A percentile compares a stretch with the other conserved stretches of the same genome.
Evolutionary conservation across 2,113 vertebrate species (phyloP).

Genomic region (Cichladusa arquata): DNA sequence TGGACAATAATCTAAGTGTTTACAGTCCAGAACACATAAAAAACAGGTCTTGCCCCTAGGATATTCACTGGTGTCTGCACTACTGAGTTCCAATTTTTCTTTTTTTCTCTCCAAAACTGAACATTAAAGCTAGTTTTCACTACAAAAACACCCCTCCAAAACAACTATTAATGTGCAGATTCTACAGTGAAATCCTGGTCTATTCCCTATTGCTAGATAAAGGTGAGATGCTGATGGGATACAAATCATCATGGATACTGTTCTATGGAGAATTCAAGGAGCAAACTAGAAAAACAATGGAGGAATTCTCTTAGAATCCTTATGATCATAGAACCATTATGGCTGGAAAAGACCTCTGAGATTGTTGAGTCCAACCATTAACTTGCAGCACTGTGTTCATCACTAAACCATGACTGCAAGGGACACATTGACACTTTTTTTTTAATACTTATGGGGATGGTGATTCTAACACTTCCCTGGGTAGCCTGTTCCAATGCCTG

Average conservation of each 20-base stretch:
- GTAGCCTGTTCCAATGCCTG: background rate
- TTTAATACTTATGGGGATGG: background rate
- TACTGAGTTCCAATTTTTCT: background rate
- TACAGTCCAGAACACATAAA: background rate
- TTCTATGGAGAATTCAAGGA: background rate
- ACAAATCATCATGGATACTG: background rate
- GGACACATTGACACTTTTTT: background rate
- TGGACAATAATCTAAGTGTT: background rate
- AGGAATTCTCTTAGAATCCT: background rate
- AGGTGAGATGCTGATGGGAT: background rate
- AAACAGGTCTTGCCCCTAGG: background rate
- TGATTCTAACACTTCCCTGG: background rate
- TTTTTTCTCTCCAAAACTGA: background rate
- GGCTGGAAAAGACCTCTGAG: background rate
- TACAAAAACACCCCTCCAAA: background rate
- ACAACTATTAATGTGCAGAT: background rate
- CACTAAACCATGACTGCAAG: background rate
- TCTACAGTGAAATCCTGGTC: background rate
- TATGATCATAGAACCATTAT: background rate
- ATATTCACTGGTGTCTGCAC: background rate
- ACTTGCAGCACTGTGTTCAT: background rate
- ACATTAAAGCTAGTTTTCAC: background rate
- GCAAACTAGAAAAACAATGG: background rate
- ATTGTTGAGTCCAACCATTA: background rate
- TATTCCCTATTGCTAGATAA: background rate